Base-by-base conservation (phyloP, 1,140 invertebrate genomes). In the Camponotus pennsylvanicus region DNA sequence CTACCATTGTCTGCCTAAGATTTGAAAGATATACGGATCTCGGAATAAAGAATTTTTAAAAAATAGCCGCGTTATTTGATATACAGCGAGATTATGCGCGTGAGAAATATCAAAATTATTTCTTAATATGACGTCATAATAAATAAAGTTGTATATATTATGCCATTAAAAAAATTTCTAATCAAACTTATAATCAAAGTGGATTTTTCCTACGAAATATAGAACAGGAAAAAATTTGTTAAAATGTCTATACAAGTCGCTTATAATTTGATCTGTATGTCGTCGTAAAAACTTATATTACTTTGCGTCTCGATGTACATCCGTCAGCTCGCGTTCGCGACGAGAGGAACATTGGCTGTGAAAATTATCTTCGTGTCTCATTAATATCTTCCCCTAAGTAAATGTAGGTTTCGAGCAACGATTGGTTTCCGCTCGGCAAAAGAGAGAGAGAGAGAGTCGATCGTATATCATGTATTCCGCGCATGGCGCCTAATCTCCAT, bases 321-420 rank as follows among this genome's bases (percentile, higher is more conserved):
- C 15, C 13, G 18, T 69, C 34, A 21, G n/a, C 32, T 40, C 21
- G 40, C n/a, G 37, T 42, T 45, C 55, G 6, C 27, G 67, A 61
- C 13, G 67, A 73, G 73, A 73, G 18, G 66, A 71, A 6, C 52
- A 59, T 42, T n/a, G 34, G 18, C 15, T 61, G 40, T 42, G 40
- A 18, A 18, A 61, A 40, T 73, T 21, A 42, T 21, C 32, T 32
- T 71, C 15, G 78, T 21, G 15, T 59, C 27, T 61, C 67, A 59
- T 80, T 80, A 71, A 80, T 80, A 80, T 18, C 21, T 57, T 45
- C 67, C 49, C 49, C 37, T 82, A 71, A 79, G 52, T 82, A 82
- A 82, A 82, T 37, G 79, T 55, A 55, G 34, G 5, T 18, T 40
- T 57, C 21, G 34, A 11, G 37, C 21, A 71, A 21, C 66, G 67